Evolutionary conservation across 2,113 vertebrate species (phyloP).

Genomic region (Loxodonta africana): DNA sequence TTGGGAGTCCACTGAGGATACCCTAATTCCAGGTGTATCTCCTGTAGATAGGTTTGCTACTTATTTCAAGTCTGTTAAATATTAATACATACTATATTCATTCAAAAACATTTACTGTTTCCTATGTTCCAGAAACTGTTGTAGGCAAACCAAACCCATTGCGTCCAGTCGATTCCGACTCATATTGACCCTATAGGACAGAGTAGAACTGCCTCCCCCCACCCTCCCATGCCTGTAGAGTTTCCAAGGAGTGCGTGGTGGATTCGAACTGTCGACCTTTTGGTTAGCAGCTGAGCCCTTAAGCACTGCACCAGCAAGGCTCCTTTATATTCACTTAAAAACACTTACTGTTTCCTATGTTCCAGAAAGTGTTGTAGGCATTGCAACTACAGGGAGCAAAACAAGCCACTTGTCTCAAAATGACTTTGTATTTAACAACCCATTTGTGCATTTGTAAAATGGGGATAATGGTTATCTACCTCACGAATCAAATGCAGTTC

Average conservation of each 20-base stretch:
- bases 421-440: background rate
- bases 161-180: no score
- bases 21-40: background rate
- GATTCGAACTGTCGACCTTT: no score
- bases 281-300: no score
- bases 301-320: no score
- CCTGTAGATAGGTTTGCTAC: background rate
- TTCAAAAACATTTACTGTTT: slow-evolving; percentile 12
- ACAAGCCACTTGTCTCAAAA: background rate
- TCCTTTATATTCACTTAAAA: background rate
- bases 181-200: no score
- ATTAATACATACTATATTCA: background rate
- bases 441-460: slow-evolving; percentile 4
- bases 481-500: background rate
- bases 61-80: slow-evolving; percentile 20
- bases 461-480: background rate
- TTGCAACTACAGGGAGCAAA: background rate
- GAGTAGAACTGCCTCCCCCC: no score
- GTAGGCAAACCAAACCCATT: background rate
- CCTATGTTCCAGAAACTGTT: background rate
- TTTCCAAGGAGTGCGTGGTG: no score
- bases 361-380: background rate
- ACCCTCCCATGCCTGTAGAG: no score
- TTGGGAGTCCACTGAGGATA: slow-evolving; percentile 17
- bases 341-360: background rate